phyloP scores from a whole-genome alignment of 2,797 vertebrate species.

The Eulemur rubriventer region DNA sequence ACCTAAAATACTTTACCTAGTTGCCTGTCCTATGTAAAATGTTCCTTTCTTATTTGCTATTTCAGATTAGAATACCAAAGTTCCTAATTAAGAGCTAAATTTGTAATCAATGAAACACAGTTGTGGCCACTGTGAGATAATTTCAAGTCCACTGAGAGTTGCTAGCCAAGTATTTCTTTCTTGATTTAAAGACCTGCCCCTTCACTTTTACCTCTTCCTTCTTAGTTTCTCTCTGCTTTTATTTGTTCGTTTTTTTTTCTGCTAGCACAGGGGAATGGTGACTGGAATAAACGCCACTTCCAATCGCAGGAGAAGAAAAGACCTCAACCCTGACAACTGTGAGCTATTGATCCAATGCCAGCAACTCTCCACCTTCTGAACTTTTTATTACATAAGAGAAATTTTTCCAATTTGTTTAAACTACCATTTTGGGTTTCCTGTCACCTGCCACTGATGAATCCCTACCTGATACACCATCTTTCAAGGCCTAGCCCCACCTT shows the following conservation, averaged over 20 bases:
- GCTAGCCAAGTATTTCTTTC: neutral
- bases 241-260: neutral
- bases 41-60: neutral
- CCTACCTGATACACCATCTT: neutral
- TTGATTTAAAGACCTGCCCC: neutral
- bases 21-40: neutral
- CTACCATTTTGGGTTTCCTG: neutral
- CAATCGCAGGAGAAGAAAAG: neutral
- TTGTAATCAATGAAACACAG: neutral
- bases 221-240: neutral
- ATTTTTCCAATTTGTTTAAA: neutral
- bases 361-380: neutral
- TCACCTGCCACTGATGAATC: neutral
- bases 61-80: neutral
- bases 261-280: too few species aligned
- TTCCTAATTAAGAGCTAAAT: neutral
- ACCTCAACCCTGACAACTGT: neutral
- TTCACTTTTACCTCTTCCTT: neutral
- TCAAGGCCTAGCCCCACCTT: neutral
- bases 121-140: neutral
- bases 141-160: neutral
- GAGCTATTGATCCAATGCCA: neutral
- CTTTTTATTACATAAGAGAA: neutral
- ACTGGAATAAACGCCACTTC: neutral
- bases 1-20: neutral